These are phyloP conservation scores for Tetranychus truncatus DNA, from an alignment of 2,888 invertebrate species.

Conservation along the genomic window DNA sequence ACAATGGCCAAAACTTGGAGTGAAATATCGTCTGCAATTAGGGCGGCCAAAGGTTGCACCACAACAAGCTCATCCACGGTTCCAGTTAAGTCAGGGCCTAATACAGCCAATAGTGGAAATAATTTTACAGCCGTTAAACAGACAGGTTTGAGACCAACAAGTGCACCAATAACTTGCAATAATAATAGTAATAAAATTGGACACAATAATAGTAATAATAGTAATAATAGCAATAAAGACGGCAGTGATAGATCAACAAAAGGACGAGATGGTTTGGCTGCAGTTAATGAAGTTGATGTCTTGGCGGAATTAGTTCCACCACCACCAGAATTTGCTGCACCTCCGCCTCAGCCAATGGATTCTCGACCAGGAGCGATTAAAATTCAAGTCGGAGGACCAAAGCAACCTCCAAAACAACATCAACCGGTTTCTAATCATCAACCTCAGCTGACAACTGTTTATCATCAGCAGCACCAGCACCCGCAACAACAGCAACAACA, in stretches of 20 bases:
- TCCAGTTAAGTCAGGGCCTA: neutral
- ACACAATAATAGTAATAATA: neutral
- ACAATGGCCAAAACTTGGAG: slow-evolving; percentile 15
- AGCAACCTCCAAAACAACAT: neutral
- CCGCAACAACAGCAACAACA: neutral
- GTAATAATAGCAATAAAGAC: neutral
- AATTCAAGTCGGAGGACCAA: slow-evolving; percentile 15
- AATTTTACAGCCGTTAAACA: neutral
- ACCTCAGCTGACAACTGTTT: neutral
- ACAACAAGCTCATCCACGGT: neutral
- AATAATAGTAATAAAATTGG: neutral
- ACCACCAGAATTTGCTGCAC: slow-evolving; percentile 28
- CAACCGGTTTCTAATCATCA: neutral
- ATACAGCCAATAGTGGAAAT: neutral
- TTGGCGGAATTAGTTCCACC: slow-evolving; percentile 29
- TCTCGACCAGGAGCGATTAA: slow-evolving; percentile 16
- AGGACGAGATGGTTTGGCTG: slow-evolving; percentile 21
- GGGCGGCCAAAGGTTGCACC: slow-evolving; percentile 12
- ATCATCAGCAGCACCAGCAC: neutral
- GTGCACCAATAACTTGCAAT: neutral
- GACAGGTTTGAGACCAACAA: neutral
- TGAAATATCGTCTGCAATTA: slow-evolving; percentile 14
- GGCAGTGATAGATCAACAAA: neutral
- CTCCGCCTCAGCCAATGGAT: slow-evolving; percentile 14
- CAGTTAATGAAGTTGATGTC: slow-evolving; percentile 26